Conservation (phyloP, 2,888 invertebrate species). For the Alloplasta piceator region DNA sequence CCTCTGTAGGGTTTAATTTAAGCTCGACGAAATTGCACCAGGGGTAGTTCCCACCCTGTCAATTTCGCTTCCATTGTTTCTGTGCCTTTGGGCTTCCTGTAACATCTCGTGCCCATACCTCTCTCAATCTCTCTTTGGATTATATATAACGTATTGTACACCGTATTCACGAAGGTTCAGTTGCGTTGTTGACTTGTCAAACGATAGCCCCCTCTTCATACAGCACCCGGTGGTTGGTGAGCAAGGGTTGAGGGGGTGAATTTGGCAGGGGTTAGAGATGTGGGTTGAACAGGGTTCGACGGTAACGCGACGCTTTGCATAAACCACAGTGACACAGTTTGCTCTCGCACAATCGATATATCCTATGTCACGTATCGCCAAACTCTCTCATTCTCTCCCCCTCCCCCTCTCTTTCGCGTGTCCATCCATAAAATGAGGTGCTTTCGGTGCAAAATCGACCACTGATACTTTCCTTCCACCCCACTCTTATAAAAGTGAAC, state of each 20-base stretch:
- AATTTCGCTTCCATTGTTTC: constrained; percentile 44
- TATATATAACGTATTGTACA: constrained; percentile 21
- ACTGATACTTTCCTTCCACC: too few relatives aligned
- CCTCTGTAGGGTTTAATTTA: neutral
- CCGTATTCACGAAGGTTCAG: constrained; percentile 53
- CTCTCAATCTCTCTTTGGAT: constrained; percentile 33
- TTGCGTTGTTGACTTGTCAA: constrained; percentile 68
- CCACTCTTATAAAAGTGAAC: too few relatives aligned
- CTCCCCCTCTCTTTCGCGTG: neutral
- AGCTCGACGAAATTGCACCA: constrained; percentile 13
- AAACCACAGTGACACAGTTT: constrained; percentile 73
- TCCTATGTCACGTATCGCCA: constrained; percentile 64
- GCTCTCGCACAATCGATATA: constrained; percentile 71
- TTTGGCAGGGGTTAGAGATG: constrained; percentile 31
- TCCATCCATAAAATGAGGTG: constrained; percentile 23
- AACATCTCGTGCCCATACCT: neutral
- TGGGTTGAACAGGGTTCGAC: constrained; percentile 42
- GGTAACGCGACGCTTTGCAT: constrained; percentile 67
- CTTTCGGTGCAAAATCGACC: constrained; percentile 12
- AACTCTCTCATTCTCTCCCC: constrained; percentile 20
- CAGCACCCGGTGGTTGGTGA: neutral
- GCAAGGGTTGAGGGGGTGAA: neutral
- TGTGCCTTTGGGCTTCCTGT: constrained; percentile 13
- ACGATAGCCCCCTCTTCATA: constrained; percentile 53
- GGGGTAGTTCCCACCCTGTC: constrained; percentile 34